Base-by-base conservation (phyloP, 2,113 vertebrate species). In the Chaenogobius annularis region DNA sequence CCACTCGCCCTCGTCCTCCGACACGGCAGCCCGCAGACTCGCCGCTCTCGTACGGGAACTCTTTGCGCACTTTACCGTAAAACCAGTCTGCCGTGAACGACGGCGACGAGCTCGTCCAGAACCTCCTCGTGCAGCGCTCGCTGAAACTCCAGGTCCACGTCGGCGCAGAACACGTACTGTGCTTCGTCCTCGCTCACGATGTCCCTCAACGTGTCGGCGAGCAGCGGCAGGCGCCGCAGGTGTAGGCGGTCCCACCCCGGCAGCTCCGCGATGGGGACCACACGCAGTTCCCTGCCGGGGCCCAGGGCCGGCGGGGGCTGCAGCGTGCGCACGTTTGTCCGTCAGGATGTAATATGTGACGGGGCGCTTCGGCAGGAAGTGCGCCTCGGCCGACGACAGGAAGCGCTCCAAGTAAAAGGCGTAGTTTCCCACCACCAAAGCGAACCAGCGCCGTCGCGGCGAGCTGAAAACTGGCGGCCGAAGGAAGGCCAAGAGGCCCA, bases 321-420 rank as follows among this genome's bases (percentile, higher is more conserved):
- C 47, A 94, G 62, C 14, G 84, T 59, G 19, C 70, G 69, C 3
- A 91, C 86, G n/a, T 86, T n/a, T 92, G 78, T 94, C 94, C 12
- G 93, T 93, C 68, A 94, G 89, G 19, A 94, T 77, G 75, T 93
- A 94, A 68, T 94, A 94, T 13, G 85, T 93, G 66, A 94, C 92
- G 11, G n/a, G 74, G 15, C 92, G 84, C 22, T 87, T 86, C 1
- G 89, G 86, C 43, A 94, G 90, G 58, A 95, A 94, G 85, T 92
- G 71, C 17, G 56, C 79, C 66, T 94, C 93, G 9, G 93, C 94
- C 0, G 93, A 91, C 6, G 72, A 79, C 44, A 94, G 68, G 71
- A 94, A 94, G 44, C 82, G 83, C 1, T 54, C 73, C 3, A 93
- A 52, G n/a, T 86, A 92, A 19, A 65, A 80, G 62, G 85, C 85